Evolutionary conservation across 1,140 invertebrate genomes (phyloP).

Genomic region (Solenopsis fugax): DNA sequence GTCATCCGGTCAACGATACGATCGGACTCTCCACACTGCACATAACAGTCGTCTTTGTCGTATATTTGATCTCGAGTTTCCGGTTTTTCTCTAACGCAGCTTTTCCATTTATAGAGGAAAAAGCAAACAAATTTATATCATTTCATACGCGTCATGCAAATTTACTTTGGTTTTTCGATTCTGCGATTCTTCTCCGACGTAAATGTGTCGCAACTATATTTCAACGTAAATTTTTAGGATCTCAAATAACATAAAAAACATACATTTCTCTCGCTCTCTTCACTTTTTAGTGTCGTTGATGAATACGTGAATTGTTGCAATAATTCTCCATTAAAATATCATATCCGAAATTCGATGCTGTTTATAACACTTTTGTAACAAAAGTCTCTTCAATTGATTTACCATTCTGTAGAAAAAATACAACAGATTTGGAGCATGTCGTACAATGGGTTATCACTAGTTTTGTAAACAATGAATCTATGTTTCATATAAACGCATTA

Average conservation of each 20-base stretch:
- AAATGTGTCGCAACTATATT: neutral
- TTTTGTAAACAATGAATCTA: neutral
- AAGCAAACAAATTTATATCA: slow-evolving; percentile 19
- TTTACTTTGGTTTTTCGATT: neutral
- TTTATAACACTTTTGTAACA: neutral
- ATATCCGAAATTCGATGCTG: neutral
- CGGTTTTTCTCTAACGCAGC: neutral
- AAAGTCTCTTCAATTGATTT: neutral
- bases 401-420: neutral
- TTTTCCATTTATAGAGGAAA: slow-evolving; percentile 8
- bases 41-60: slow-evolving; percentile 39
- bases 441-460: neutral
- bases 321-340: neutral
- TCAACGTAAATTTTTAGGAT: slow-evolving; percentile 4
- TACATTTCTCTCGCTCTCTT: neutral
- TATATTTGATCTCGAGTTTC: slow-evolving; percentile 49
- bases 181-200: neutral
- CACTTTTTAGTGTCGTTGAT: neutral
- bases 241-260: slow-evolving; percentile 14
- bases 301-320: neutral
- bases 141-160: neutral
- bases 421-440: neutral
- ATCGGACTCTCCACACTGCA: slow-evolving; percentile 33
- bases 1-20: slow-evolving; percentile 63
- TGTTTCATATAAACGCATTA: neutral